Evolutionary conservation across 2,113 vertebrate species (phyloP).

Genomic region (Pelecanoides urinatrix): DNA sequence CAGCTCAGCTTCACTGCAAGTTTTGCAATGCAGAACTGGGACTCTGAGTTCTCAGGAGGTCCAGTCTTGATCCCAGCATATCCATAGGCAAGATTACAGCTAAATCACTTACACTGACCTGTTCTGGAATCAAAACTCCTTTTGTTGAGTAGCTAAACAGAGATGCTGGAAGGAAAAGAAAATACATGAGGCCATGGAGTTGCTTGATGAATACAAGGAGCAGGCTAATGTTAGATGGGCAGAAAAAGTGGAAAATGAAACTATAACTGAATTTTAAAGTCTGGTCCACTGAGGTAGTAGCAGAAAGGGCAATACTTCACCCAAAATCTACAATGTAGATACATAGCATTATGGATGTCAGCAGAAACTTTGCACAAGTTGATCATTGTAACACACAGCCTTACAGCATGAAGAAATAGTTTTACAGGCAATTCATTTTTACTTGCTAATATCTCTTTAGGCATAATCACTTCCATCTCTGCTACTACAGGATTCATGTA

Average conservation of each 20-base stretch:
- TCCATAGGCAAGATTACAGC: background rate
- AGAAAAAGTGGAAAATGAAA: background rate
- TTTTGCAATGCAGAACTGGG: background rate
- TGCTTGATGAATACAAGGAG: background rate
- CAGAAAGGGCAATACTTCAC: background rate
- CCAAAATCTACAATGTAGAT: background rate
- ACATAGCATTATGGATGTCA: background rate
- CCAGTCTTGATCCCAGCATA: background rate
- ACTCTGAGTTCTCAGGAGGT: background rate
- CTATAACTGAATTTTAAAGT: background rate
- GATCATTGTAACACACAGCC: background rate
- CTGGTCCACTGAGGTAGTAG: background rate
- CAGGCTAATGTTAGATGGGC: background rate
- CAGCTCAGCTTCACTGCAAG: background rate
- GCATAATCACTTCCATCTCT: background rate
- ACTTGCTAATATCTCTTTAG: background rate
- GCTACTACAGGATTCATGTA: background rate
- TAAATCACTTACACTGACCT: background rate
- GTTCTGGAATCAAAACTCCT: background rate
- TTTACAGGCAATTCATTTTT: conserved; percentile 40
- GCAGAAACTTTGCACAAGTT: background rate
- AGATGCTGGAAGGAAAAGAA: background rate
- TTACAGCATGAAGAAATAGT: background rate
- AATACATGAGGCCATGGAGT: background rate
- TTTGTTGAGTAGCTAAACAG: background rate